phyloP scores from a whole-genome alignment of 1,140 invertebrate genomes.

The Oreohelix idahoensis region DNA sequence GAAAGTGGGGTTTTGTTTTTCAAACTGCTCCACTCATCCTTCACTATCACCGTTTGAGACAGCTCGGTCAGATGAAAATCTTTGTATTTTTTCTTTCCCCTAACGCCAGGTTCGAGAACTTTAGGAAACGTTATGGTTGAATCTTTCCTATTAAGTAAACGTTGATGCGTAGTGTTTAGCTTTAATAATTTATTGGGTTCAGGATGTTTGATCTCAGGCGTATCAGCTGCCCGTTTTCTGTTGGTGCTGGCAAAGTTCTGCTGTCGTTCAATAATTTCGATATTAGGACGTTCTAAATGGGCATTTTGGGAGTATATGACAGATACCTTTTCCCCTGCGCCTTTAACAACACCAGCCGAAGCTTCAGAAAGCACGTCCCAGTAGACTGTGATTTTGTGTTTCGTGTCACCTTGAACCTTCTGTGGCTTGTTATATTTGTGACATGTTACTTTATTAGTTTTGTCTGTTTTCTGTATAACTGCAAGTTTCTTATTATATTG shows the following conservation, averaged over 20 bases:
- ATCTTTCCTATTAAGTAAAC: no score
- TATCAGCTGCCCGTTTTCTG: no score
- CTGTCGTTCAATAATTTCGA: neutral
- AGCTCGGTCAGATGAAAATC: neutral
- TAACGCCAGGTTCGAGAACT: constrained; percentile 6
- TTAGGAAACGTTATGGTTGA: neutral
- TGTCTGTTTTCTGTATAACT: neutral
- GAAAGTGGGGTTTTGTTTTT: constrained; percentile 25
- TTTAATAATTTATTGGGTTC: neutral
- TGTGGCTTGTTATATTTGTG: neutral
- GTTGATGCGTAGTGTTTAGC: neutral
- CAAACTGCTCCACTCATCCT: neutral
- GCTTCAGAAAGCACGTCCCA: neutral
- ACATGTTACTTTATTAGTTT: neutral
- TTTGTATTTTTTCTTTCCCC: constrained; percentile 33
- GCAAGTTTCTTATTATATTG: neutral
- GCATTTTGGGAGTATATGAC: neutral
- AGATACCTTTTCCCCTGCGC: neutral
- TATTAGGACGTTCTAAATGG: neutral
- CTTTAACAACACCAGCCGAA: neutral
- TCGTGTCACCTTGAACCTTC: neutral
- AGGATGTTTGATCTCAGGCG: no score
- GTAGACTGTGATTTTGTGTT: neutral
- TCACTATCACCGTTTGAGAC: neutral
- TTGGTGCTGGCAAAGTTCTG: neutral